These are phyloP conservation scores for Typhlichthys eigenmanni DNA, from an alignment of 2,797 vertebrate species.

Conservation along the genomic window DNA sequence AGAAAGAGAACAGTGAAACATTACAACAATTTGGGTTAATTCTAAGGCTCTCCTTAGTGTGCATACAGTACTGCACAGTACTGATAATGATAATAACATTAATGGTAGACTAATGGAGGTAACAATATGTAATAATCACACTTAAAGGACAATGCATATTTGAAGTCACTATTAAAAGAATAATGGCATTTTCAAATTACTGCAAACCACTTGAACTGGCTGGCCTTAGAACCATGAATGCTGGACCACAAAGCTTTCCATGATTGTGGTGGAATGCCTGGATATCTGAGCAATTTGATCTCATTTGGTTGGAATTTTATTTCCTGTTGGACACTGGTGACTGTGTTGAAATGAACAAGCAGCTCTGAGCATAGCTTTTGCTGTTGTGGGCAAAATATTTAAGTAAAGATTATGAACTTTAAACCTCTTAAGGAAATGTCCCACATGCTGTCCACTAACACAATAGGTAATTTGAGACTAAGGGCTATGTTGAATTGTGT, in stretches of 20 bases:
- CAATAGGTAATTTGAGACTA: constrained; percentile 18
- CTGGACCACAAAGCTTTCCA: constrained; percentile 42
- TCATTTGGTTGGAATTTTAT: constrained; percentile 40
- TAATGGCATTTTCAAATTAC: constrained; percentile 37
- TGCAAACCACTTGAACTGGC: constrained; percentile 34
- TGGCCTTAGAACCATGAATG: constrained; percentile 21
- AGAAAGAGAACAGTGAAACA: too few relatives aligned
- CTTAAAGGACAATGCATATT: constrained; percentile 9
- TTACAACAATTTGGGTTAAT: too few relatives aligned
- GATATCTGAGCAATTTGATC: constrained; percentile 42
- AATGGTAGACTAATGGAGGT: too few relatives aligned
- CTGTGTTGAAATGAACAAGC: constrained; percentile 28
- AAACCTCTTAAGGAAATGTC: constrained; percentile 47
- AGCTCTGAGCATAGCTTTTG: constrained; percentile 12
- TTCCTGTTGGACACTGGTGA: constrained; percentile 18
- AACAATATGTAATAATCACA: neutral
- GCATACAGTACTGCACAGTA: too few relatives aligned
- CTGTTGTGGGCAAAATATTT: constrained; percentile 21
- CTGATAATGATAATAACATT: too few relatives aligned
- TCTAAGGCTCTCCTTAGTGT: too few relatives aligned
- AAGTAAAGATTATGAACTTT: constrained; percentile 45
- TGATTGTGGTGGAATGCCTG: constrained; percentile 42
- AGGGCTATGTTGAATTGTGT: neutral
- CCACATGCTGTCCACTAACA: constrained; percentile 13
- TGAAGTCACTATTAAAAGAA: constrained; percentile 25